Evolutionary conservation across 2,797 vertebrate genomes (phyloP), one percentile per base, ranked within the genome.

Genomic region (Merluccius polli): DNA sequence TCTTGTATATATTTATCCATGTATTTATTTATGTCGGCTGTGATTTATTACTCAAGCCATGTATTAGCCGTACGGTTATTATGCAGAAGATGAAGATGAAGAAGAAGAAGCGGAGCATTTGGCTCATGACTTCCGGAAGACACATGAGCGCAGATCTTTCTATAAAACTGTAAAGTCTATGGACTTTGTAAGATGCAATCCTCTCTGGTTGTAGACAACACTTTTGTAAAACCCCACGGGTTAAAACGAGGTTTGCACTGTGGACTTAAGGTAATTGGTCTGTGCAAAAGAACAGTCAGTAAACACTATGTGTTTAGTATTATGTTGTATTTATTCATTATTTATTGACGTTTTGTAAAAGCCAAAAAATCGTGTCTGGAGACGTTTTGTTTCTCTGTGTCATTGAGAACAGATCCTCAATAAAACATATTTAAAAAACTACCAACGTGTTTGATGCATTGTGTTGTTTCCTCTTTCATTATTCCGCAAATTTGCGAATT

Each of bases 161-260:
- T 82, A 70, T 81, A 86, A 86, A 84, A 77, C 81, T 38, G 75
- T 83, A 81, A 85, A 91, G 85, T 87, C 79, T 86, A 78, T 86
- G 79, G 82, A 77, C 79, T 84, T 88, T 88, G 78, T 82, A 73
- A 79, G 83, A 91, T 86, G 91, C 92, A 94, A 92, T 94, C 93
- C 93, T 94, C 91, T 90, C 89, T 93, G 89, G 92, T 92, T 94
- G 93, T 93, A 92, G 85, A 81, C 90, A 93, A 91, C 92, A 94
- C 89, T 90, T 92, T 90, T 92, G 93, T 93, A 94, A 93, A 94
- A 94, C 93, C 92, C 93, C 90, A 92, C 84, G 94, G 94, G 93
- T 93, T 94, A 90, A 91, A 32, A 32, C 88, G 89, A 94, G 90
- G 92, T 91, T 94, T 95, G 94, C 94, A 94, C 92, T 73, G 86